These are phyloP conservation scores for Drosophila nigromelanica DNA, from an alignment of 1,140 invertebrate genomes.

Conservation along the genomic window DNA sequence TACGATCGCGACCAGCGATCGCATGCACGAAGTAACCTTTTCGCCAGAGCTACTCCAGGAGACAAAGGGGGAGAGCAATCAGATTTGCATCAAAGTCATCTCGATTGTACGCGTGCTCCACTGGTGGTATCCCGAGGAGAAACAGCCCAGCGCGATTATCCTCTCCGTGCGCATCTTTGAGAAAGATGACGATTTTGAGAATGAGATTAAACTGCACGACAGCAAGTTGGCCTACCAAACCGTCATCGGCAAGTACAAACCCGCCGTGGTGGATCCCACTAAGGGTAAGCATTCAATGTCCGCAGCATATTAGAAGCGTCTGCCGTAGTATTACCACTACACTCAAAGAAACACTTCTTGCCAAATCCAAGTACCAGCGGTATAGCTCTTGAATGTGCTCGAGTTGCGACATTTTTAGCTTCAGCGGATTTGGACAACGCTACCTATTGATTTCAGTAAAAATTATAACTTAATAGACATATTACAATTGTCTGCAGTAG, in stretches of 20 bases:
- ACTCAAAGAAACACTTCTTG: no score
- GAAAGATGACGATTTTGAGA: not conserved
- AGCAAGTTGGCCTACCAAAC: slow-evolving; percentile 6
- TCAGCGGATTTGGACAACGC: no score
- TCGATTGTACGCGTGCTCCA: slow-evolving; percentile 30
- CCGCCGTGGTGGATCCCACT: not conserved
- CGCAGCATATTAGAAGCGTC: no score
- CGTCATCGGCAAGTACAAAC: slow-evolving; percentile 26
- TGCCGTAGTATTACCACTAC: no score
- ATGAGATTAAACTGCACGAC: not conserved
- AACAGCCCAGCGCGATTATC: slow-evolving; percentile 24
- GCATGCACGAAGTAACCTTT: slow-evolving; percentile 28
- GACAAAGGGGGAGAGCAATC: not conserved
- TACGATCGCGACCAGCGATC: slow-evolving; percentile 16
- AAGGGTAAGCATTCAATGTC: not conserved
- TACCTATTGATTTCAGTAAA: no score
- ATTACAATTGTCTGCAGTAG: no score
- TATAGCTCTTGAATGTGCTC: no score
- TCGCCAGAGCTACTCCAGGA: slow-evolving; percentile 17
- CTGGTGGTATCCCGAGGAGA: slow-evolving; percentile 63
- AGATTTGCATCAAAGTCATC: slow-evolving; percentile 33
- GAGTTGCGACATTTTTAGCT: no score
- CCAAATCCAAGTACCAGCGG: no score
- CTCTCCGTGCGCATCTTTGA: slow-evolving; percentile 40
- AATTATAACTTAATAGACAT: no score